These are phyloP conservation scores for Streptopelia turtur DNA, from an alignment of 2,797 vertebrate genomes.

Conservation along the genomic window DNA sequence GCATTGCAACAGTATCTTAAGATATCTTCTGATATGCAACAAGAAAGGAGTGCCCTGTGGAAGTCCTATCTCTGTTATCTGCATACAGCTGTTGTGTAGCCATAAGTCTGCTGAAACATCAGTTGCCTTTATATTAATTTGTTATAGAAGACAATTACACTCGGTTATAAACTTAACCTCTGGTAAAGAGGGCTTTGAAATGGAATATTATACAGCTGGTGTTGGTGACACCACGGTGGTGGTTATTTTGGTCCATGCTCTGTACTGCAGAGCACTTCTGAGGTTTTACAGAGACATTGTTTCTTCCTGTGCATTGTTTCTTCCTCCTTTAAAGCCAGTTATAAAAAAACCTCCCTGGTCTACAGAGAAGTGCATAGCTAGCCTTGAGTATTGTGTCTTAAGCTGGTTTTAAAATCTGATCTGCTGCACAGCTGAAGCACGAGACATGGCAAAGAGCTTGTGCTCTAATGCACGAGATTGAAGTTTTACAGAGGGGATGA, in stretches of 20 bases:
- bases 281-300: neutral
- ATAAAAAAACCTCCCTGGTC: neutral
- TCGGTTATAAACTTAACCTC: neutral
- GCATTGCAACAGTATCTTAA: neutral
- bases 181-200: neutral
- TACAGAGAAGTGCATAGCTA: neutral
- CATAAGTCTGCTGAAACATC: neutral
- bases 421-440: neutral
- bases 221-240: neutral
- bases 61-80: neutral
- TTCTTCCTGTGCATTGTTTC: neutral
- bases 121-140: neutral
- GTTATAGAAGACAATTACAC: neutral
- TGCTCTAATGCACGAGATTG: accelerated
- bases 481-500: neutral
- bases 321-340: neutral
- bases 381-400: neutral
- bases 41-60: neutral
- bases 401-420: neutral
- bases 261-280: accelerated
- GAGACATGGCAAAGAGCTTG: neutral
- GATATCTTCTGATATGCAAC: accelerated
- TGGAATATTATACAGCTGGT: neutral
- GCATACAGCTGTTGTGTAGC: neutral
- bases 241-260: neutral